These are phyloP conservation scores for Mya arenaria DNA, from an alignment of 1,140 invertebrate species.

Conservation along the genomic window DNA sequence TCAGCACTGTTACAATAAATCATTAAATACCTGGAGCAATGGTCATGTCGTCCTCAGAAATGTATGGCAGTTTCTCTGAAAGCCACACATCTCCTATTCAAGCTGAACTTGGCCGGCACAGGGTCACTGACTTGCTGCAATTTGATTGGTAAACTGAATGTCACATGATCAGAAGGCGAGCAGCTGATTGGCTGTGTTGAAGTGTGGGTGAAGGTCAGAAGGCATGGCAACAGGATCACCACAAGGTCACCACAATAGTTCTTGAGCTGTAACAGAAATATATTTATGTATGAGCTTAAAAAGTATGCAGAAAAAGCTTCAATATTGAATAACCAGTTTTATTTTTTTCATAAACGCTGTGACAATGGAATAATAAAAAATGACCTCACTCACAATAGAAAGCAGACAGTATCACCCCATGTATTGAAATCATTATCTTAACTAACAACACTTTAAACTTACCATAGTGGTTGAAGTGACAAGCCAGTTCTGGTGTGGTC, in stretches of 20 bases:
- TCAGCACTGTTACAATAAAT: too few relatives aligned
- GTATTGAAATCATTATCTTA: too few relatives aligned
- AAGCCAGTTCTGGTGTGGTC: too few relatives aligned
- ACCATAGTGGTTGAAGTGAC: too few relatives aligned
- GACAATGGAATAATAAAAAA: too few relatives aligned
- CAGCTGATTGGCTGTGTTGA: constrained; percentile 74
- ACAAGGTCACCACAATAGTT: constrained; percentile 80
- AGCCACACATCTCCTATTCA: constrained; percentile 79
- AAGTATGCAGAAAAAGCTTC: too few relatives aligned
- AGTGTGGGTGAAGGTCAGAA: constrained; percentile 67
- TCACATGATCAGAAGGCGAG: constrained; percentile 74
- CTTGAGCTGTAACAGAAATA: constrained; percentile 70
- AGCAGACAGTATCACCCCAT: too few relatives aligned
- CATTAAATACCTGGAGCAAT: constrained; percentile 75
- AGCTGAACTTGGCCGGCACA: constrained; percentile 77
- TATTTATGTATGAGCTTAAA: too few relatives aligned
- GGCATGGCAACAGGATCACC: constrained; percentile 80
- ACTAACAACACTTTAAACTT: too few relatives aligned
- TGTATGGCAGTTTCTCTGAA: constrained; percentile 69
- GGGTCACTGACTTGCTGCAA: constrained; percentile 81
- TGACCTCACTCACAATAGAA: too few relatives aligned
- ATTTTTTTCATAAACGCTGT: too few relatives aligned
- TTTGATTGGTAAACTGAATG: constrained; percentile 79
- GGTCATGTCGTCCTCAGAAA: constrained; percentile 71
- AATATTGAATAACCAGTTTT: too few relatives aligned